Percentiles rank a stretch among this genome's conserved stretches.
These are phyloP conservation scores for Oligia fasciuncula DNA, from an alignment of 2,888 invertebrate species.

Conservation along the genomic window DNA sequence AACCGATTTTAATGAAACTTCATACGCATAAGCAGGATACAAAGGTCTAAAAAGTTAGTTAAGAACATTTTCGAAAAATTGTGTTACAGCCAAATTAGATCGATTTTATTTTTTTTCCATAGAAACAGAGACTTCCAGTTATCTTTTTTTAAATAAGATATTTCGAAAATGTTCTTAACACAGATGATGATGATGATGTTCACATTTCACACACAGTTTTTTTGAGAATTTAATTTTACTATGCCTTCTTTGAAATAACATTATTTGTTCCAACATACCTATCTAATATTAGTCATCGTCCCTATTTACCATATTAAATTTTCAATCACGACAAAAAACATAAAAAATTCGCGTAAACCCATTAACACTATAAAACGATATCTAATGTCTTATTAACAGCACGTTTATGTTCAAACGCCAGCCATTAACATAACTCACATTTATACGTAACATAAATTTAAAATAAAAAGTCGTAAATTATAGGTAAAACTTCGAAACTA, in stretches of 20 bases:
- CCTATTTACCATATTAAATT: not conserved
- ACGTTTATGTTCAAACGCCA: slow-evolving; percentile 40
- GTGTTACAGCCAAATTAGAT: no score
- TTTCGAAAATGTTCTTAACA: no score
- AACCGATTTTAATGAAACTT: no score
- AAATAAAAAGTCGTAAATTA: slow-evolving; percentile 48
- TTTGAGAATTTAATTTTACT: not conserved
- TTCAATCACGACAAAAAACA: not conserved
- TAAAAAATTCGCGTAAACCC: slow-evolving; percentile 24
- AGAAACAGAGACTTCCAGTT: no score
- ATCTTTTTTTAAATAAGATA: no score
- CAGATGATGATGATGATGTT: no score
- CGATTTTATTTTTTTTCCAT: no score
- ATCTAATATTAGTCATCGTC: not conserved
- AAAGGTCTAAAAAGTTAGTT: no score
- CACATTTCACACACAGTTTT: no score
- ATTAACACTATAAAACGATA: slow-evolving; percentile 40
- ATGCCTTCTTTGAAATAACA: not conserved
- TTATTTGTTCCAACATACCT: not conserved
- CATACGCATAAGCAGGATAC: no score
- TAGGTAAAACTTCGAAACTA: slow-evolving; percentile 41
- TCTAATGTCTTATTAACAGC: slow-evolving; percentile 41
- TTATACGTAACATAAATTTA: slow-evolving; percentile 47
- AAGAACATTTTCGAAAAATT: no score
- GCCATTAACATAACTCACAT: slow-evolving; percentile 47